phyloP scores from a whole-genome alignment of 2,797 vertebrate genomes.

The Pseudopleuronectes americanus region DNA sequence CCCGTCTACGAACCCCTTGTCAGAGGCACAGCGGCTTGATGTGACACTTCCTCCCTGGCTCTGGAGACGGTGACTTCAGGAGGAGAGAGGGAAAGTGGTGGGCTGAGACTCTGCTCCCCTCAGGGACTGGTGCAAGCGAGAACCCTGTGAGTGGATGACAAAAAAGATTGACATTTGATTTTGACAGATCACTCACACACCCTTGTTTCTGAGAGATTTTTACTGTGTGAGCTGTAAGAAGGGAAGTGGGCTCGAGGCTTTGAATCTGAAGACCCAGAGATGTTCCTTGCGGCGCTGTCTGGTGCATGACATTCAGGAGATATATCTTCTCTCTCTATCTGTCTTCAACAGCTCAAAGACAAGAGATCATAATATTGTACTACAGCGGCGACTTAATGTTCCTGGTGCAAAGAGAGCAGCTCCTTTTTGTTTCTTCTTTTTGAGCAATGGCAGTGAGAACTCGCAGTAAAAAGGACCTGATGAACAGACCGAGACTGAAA shows the following conservation, averaged over 20 bases:
- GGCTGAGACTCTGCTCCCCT: conserved; percentile 71
- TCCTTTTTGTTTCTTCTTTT: conserved; percentile 50
- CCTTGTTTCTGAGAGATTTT: conserved; percentile 73
- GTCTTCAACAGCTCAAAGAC: conserved; percentile 59
- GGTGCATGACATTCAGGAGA: conserved; percentile 71
- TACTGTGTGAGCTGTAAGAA: conserved; percentile 59
- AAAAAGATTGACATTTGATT: conserved; percentile 82
- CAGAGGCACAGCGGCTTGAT: conserved; percentile 72
- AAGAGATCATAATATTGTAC: conserved; percentile 48
- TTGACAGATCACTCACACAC: conserved; percentile 78
- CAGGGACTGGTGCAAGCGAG: conserved; percentile 67
- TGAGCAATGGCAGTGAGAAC: conserved; percentile 42
- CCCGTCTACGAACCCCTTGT: conserved; percentile 61
- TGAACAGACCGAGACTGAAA: conserved; percentile 60
- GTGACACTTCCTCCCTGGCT: conserved; percentile 76
- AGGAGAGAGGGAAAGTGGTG: conserved; percentile 71
- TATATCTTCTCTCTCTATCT: conserved; percentile 37
- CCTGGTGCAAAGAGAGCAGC: conserved; percentile 24
- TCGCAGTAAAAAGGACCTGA: conserved; percentile 23
- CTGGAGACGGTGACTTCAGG: conserved; percentile 59
- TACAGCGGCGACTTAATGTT: conserved; percentile 41
- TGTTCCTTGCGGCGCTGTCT: conserved; percentile 68
- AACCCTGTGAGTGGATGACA: conserved; percentile 75
- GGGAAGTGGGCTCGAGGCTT: conserved; percentile 64
- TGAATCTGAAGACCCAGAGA: conserved; percentile 63